Evolutionary conservation across 2,888 invertebrate species (phyloP), one percentile per base, ranked within the genome.

Genomic region (Drosophila pseudotakahashii): DNA sequence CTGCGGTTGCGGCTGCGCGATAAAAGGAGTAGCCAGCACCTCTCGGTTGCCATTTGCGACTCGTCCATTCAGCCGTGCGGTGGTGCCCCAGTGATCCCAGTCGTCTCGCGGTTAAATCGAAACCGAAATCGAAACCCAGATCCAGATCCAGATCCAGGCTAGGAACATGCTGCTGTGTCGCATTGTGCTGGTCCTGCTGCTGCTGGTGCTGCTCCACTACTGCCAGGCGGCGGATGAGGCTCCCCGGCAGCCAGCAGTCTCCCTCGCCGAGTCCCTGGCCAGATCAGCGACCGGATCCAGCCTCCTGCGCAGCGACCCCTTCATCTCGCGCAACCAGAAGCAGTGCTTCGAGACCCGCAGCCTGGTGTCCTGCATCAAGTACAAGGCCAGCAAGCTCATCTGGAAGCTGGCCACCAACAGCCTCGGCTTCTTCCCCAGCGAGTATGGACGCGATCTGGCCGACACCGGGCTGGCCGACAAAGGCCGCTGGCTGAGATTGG

Each of bases 371-470:
- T 92, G 92, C 78, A 80, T 92, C 14, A 92, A 91, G 75, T 92
- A 91, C 59, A 91, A 89, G 66, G 85, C 89, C 13, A 86, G 90
- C 2, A 91, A 89, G 59, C 78, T 90, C 5, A 63, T 92, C 34
- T 90, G 90, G 91, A 90, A 88, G 58, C 55, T 92, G 61, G 92
- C 91, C 50, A 91, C 89, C 16, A 92, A 91, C 55, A 78, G 87
- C 39, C 57, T 90, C 69, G 91, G 91, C 30, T 91, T 89, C 71
- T 91, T 92, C 67, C 89, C 90, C 57, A 87, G 82, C 47, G 91
- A 92, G 61, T 85, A 89, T 54, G 88, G 88, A 32, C 90, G 91
- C 26, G 73, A 81, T 16, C 54, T 89, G 66, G 72, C 62, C 34
- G 79, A 30, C 30, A 30, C 30, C 30, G 30, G 30, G 30, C 26